These are phyloP conservation scores for Malurus leucopterus DNA, from an alignment of 2,797 vertebrate genomes.

Conservation along the genomic window DNA sequence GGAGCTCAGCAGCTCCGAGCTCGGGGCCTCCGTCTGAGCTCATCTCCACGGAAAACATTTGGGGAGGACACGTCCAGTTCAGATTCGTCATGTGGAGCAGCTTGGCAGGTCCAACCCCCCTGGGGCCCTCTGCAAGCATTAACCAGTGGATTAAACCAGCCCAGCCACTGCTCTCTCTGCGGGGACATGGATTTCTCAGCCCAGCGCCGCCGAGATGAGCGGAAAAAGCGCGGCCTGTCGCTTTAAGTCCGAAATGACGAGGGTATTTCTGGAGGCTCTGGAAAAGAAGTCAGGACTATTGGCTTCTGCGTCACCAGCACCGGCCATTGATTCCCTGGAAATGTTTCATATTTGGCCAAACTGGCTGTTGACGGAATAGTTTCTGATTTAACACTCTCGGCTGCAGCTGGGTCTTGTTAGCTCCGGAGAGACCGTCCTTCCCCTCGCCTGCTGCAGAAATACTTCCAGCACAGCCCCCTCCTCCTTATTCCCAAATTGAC, in stretches of 20 bases:
- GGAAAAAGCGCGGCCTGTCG: not conserved
- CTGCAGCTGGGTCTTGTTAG: slow-evolving; percentile 63
- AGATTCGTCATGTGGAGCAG: slow-evolving; percentile 4
- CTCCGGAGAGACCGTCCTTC: slow-evolving; percentile 35
- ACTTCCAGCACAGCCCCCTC: slow-evolving; percentile 23
- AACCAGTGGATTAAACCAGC: slow-evolving; percentile 30
- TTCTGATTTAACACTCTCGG: slow-evolving; percentile 66
- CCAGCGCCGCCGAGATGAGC: rapidly evolving
- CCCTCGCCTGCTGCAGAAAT: slow-evolving; percentile 36
- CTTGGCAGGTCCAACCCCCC: slow-evolving; percentile 11
- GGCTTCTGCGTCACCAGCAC: slow-evolving; percentile 57
- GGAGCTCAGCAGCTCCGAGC: not conserved
- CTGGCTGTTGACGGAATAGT: slow-evolving; percentile 64
- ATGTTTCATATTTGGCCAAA: slow-evolving; percentile 69
- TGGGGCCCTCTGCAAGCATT: slow-evolving; percentile 7
- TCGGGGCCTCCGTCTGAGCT: not conserved
- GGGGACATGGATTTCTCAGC: not conserved
- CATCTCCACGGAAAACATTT: slow-evolving; percentile 33
- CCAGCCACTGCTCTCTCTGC: not conserved
- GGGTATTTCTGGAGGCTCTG: slow-evolving; percentile 57
- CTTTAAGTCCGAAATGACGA: slow-evolving; percentile 51
- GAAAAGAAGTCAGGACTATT: slow-evolving; percentile 64
- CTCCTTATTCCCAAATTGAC: slow-evolving; percentile 27
- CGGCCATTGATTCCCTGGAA: slow-evolving; percentile 63
- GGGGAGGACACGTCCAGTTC: not conserved